These are phyloP conservation scores for Macrotrachela quadricornifera DNA, from an alignment of 1,140 invertebrate species.

Conservation along the genomic window DNA sequence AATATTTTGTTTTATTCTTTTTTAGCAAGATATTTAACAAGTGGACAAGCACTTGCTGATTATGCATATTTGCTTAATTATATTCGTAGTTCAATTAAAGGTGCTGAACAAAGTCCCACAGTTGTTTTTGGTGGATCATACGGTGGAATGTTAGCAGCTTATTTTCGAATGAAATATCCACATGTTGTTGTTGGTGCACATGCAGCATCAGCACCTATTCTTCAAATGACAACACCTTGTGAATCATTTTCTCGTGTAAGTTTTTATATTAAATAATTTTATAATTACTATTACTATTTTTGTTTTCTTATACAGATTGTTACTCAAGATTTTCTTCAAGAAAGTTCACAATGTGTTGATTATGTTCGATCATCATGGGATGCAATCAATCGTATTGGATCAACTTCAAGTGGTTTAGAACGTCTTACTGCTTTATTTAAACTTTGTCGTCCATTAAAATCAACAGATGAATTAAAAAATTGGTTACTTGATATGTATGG, in stretches of 20 bases:
- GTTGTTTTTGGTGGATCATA: slow-evolving; percentile 83
- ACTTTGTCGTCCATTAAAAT: slow-evolving; percentile 33
- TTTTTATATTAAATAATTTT: neutral
- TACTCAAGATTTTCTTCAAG: neutral
- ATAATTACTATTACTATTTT: neutral
- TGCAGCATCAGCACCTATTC: slow-evolving; percentile 63
- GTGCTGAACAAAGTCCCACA: slow-evolving; percentile 41
- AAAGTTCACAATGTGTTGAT: neutral
- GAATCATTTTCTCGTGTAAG: neutral
- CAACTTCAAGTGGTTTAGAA: slow-evolving; percentile 32
- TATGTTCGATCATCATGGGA: neutral
- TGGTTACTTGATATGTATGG: slow-evolving; percentile 41
- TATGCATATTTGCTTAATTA: slow-evolving; percentile 58
- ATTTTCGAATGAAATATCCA: slow-evolving; percentile 86
- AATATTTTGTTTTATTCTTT: slow-evolving; percentile 37
- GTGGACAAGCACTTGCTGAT: slow-evolving; percentile 77
- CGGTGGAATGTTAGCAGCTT: slow-evolving; percentile 75
- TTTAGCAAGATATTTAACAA: slow-evolving; percentile 64
- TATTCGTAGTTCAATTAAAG: slow-evolving; percentile 33
- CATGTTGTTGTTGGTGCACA: slow-evolving; percentile 56
- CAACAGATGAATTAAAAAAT: slow-evolving; percentile 35
- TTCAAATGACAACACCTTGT: slow-evolving; percentile 15
- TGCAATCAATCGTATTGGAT: neutral
- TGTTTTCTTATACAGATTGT: neutral
- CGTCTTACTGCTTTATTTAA: slow-evolving; percentile 13